phyloP scores from a whole-genome alignment of 1,140 invertebrate species.

The Aradophagus sp. region DNA sequence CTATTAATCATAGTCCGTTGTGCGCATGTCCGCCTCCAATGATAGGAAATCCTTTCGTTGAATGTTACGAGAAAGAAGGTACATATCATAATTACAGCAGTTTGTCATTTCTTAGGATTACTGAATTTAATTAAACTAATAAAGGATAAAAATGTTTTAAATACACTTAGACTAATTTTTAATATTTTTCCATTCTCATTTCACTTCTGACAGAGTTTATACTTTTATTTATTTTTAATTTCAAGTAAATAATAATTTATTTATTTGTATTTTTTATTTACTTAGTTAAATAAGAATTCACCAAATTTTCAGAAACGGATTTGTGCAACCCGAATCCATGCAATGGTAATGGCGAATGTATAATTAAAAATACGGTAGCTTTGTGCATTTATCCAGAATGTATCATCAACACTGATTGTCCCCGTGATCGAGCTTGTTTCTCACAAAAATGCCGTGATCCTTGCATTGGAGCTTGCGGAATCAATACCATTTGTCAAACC shows the following conservation, averaged over 20 bases:
- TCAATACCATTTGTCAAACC: conserved; percentile 89
- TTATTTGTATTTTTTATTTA: too few species aligned
- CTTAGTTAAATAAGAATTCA: too few species aligned
- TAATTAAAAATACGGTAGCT: conserved; percentile 80
- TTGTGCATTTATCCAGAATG: conserved; percentile 90
- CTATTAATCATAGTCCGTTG: conserved; percentile 86
- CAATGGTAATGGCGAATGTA: conserved; percentile 85
- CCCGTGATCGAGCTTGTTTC: conserved; percentile 86
- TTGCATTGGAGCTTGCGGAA: conserved; percentile 85
- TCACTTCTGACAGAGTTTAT: too few species aligned
- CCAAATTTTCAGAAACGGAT: conserved; percentile 72
- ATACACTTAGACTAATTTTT: too few species aligned
- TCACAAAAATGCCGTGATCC: conserved; percentile 88
- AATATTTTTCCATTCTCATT: too few species aligned
- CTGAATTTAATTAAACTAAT: too few species aligned
- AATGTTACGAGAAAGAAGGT: conserved; percentile 77
- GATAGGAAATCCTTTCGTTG: conserved; percentile 85
- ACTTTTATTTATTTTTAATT: too few species aligned
- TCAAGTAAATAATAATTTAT: too few species aligned
- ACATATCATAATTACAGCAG: neutral
- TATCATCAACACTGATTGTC: conserved; percentile 88
- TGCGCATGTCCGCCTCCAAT: conserved; percentile 83
- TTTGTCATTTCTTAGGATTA: too few species aligned
- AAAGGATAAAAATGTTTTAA: too few species aligned
- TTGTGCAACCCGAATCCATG: conserved; percentile 89